phyloP scores from a whole-genome alignment of 2,113 vertebrate genomes.

The Cephalophus harveyi region DNA sequence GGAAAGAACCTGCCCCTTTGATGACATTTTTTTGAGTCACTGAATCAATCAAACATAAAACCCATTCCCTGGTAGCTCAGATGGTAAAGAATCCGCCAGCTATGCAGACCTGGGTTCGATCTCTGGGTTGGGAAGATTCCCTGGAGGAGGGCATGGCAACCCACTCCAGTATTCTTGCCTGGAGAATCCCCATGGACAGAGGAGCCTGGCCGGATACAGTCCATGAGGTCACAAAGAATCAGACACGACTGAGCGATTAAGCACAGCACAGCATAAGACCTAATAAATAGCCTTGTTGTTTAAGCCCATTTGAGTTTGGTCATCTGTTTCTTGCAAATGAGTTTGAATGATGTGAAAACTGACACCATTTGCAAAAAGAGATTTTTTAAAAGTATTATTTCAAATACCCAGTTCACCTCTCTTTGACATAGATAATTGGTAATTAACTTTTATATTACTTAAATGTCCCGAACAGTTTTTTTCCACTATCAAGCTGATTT shows the following conservation, averaged over 20 bases:
- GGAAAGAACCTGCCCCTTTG: background rate
- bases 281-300: background rate
- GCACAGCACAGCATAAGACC: background rate
- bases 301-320: background rate
- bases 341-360: background rate
- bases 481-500: background rate
- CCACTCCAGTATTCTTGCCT: background rate
- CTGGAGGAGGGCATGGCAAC: background rate
- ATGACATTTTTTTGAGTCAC: background rate
- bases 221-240: background rate
- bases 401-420: background rate
- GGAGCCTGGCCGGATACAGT: background rate
- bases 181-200: background rate
- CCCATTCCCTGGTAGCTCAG: background rate
- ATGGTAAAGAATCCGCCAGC: background rate
- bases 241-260: background rate
- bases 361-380: background rate
- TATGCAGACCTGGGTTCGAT: background rate
- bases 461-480: background rate
- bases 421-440: background rate
- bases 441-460: constrained; percentile 3
- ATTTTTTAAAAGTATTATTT: background rate
- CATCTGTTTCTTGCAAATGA: constrained; percentile 11
- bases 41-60: background rate
- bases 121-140: background rate